Conservation (phyloP, 2,888 invertebrate species). For the Steromphala cineraria region DNA sequence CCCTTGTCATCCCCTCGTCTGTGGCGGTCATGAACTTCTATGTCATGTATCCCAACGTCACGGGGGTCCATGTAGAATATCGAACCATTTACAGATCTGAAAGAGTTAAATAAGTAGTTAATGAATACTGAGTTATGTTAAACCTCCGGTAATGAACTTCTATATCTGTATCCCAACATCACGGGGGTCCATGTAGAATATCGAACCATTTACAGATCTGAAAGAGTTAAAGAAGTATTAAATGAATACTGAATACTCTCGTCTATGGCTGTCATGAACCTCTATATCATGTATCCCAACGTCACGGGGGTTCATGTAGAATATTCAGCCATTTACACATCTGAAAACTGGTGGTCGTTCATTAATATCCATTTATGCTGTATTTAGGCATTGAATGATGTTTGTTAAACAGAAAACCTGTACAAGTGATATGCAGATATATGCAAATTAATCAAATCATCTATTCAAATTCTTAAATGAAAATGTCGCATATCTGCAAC, state of each 20-base stretch:
- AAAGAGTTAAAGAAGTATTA: neutral
- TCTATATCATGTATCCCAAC: neutral
- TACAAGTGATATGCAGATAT: no score
- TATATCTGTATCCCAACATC: neutral
- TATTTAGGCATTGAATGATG: no score
- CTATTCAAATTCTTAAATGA: no score
- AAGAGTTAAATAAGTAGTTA: neutral
- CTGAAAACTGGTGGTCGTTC: no score
- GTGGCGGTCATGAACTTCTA: constrained; percentile 11
- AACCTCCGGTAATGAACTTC: constrained; percentile 18
- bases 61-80: neutral
- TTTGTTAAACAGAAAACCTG: no score
- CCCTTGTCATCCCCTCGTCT: constrained; percentile 13
- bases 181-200: neutral
- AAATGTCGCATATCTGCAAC: no score
- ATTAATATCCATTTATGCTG: no score
- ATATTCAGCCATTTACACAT: neutral
- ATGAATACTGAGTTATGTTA: no score
- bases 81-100: neutral
- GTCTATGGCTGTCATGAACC: constrained; percentile 21
- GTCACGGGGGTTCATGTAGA: neutral
- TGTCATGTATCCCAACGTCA: neutral
- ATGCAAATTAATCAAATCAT: no score
- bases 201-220: neutral
- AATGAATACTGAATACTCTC: no score